A percentile compares a stretch with the other conserved stretches of the same genome.
phyloP scores from a whole-genome alignment of 2,888 invertebrate genomes.

The Alloscopus bannaensis region DNA sequence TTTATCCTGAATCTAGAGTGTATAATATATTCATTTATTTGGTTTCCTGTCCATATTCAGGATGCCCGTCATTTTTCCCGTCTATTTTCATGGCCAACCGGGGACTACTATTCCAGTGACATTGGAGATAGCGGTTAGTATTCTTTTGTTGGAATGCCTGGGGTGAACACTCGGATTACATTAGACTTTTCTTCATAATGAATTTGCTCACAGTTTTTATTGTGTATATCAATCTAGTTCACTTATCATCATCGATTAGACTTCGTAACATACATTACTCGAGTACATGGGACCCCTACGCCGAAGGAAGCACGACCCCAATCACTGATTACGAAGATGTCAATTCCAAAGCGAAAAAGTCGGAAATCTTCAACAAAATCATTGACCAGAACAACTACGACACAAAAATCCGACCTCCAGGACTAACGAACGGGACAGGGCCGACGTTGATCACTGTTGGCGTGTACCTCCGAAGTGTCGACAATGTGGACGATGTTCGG shows the following conservation, averaged over 20 bases:
- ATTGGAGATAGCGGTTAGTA: neutral
- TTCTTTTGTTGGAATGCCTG: neutral
- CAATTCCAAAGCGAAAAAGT: conserved; percentile 95
- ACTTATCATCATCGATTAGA: neutral
- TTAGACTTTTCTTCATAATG: neutral
- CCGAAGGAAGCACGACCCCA: conserved; percentile 26
- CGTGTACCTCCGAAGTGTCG: conserved; percentile 61
- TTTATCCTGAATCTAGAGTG: too few species aligned
- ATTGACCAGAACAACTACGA: conserved; percentile 93
- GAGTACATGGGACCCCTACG: neutral
- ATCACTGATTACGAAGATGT: conserved; percentile 79
- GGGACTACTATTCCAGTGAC: neutral
- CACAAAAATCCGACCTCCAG: conserved; percentile 92
- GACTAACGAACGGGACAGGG: conserved; percentile 77
- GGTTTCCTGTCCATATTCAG: too few species aligned
- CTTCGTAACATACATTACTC: conserved; percentile 11
- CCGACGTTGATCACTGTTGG: conserved; percentile 51
- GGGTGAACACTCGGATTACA: neutral
- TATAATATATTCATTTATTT: too few species aligned
- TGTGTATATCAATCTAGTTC: conserved; percentile 10
- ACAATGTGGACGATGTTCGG: conserved; percentile 66
- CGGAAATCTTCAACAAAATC: conserved; percentile 93
- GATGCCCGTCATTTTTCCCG: too few species aligned
- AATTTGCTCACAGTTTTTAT: neutral
- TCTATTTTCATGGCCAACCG: neutral